Percentiles rank a stretch among this genome's conserved stretches.
These are phyloP conservation scores for Epinotia ramella DNA, from an alignment of 2,888 invertebrate genomes.

Conservation along the genomic window DNA sequence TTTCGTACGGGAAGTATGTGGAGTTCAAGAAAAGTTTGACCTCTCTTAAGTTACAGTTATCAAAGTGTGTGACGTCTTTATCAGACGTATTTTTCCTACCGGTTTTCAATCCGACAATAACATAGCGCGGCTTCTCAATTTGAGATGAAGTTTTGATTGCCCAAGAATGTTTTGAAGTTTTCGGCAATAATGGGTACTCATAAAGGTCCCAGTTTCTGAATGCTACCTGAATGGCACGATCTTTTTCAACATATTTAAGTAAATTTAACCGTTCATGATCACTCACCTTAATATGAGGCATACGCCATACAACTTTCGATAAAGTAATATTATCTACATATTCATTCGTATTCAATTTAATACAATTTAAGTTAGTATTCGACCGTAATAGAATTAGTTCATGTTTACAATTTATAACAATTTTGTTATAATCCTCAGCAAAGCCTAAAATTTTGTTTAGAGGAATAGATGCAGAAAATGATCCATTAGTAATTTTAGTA, in stretches of 20 bases:
- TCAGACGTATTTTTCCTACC: too few relatives aligned
- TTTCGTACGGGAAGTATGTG: too few relatives aligned
- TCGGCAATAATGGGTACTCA: conserved; percentile 2
- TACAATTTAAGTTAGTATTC: not conserved
- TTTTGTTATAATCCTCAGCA: not conserved
- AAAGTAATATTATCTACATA: not conserved
- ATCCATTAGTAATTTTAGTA: not conserved
- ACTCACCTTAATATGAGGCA: too few relatives aligned
- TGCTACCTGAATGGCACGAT: not conserved
- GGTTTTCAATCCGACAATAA: too few relatives aligned
- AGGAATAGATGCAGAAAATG: not conserved
- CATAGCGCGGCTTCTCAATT: too few relatives aligned
- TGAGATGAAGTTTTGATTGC: not conserved
- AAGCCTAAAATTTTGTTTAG: not conserved
- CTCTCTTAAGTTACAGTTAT: too few relatives aligned
- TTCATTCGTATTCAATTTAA: not conserved
- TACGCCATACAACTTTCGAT: not conserved
- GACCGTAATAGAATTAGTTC: not conserved
- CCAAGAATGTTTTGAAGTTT: not conserved
- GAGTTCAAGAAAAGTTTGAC: too few relatives aligned
- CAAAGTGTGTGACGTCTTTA: too few relatives aligned
- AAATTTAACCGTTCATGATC: too few relatives aligned
- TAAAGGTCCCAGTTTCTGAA: conserved; percentile 8
- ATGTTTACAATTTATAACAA: not conserved
- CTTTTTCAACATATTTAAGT: too few relatives aligned